Evolutionary conservation across 2,888 invertebrate species (phyloP), one percentile per base, ranked within the genome.

Genomic region (Lepidochrysops patricia): DNA sequence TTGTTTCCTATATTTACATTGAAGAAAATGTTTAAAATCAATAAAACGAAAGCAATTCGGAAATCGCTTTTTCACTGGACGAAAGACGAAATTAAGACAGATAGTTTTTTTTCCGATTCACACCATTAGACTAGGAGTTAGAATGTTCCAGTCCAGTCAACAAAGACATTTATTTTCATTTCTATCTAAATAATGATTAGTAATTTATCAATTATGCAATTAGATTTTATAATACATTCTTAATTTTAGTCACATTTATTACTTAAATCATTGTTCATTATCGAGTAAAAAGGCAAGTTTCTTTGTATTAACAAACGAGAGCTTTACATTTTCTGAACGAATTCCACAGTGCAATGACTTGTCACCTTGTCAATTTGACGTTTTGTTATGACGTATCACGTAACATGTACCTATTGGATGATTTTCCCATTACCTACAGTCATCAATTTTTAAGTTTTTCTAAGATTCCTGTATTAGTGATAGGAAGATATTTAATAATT

Each of bases 21-120:
- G 65, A 65, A 66, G 60, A 62, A 58, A 64, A 60, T 63, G 64
- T 70, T 72, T 66, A 74, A 74, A 76, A 77, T 77, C 77, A 77
- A 77, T 76, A 76, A 71, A 72, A 70, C 66, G 70, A 70, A 70
- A 70, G 67, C 62, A 70, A 67, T 62, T 65, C 64, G 63, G 63
- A 68, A 69, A 66, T 66, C 64, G 64, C 64, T 70, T 63, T 63
- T 65, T 67, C 68, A 65, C 69, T 67, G 61, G 52, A 52, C 37
- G 58, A 58, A 61, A 54, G n/a, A n/a, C n/a, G n/a, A n/a, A n/a
- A n/a, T n/a, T 54, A 29, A 43, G 32, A 49, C 34, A 32, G 48
- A 35, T 25, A 35, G 25, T 19, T 7, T 56, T 56, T 56, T 32
- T 32, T 32, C 12, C n/a, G 19, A 13, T 27, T 54, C 15, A 13